Percentiles rank a stretch among this genome's conserved stretches.
Conservation (phyloP, 2,888 invertebrate genomes). For the Leptopilina syphax region DNA sequence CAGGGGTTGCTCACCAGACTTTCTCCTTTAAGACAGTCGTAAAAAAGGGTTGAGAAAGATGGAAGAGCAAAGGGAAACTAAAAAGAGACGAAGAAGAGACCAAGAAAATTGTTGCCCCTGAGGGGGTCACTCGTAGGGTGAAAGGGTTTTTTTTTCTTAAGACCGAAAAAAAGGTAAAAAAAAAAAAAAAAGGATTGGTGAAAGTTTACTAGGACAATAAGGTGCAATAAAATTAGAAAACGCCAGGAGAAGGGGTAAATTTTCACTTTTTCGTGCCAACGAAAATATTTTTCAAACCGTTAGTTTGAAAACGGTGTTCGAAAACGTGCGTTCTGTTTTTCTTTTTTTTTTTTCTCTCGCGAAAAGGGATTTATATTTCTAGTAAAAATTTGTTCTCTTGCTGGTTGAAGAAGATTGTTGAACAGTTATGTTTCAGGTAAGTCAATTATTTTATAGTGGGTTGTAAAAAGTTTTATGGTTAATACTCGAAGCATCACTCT, state of each 20-base stretch:
- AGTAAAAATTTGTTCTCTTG: constrained; percentile 25
- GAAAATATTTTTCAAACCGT: constrained; percentile 39
- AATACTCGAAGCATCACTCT: constrained; percentile 42
- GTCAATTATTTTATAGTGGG: constrained; percentile 65
- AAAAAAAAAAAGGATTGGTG: constrained; percentile 58
- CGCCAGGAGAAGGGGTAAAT: constrained; percentile 63
- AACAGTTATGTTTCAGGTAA: constrained; percentile 52
- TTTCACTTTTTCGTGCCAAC: constrained; percentile 66
- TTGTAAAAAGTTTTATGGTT: constrained; percentile 58
- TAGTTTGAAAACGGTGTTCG: constrained; percentile 58
- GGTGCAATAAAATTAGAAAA: constrained; percentile 68
- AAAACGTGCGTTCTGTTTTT: constrained; percentile 44
- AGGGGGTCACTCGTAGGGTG: constrained; percentile 42
- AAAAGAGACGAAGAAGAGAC: constrained; percentile 41
- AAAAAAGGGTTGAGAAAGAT: constrained; percentile 66
- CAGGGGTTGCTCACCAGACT: constrained; percentile 57
- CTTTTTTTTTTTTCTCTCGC: background rate
- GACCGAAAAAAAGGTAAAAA: constrained; percentile 45
- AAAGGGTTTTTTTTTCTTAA: constrained; percentile 47
- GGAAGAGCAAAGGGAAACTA: constrained; percentile 19
- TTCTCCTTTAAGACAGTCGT: constrained; percentile 63
- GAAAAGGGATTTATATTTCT: background rate
- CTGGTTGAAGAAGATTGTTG: constrained; percentile 44
- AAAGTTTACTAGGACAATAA: constrained; percentile 62
- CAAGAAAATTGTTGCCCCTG: constrained; percentile 22